These are phyloP conservation scores for Enhydra lutris DNA, from an alignment of 2,113 vertebrate species.

Conservation along the genomic window DNA sequence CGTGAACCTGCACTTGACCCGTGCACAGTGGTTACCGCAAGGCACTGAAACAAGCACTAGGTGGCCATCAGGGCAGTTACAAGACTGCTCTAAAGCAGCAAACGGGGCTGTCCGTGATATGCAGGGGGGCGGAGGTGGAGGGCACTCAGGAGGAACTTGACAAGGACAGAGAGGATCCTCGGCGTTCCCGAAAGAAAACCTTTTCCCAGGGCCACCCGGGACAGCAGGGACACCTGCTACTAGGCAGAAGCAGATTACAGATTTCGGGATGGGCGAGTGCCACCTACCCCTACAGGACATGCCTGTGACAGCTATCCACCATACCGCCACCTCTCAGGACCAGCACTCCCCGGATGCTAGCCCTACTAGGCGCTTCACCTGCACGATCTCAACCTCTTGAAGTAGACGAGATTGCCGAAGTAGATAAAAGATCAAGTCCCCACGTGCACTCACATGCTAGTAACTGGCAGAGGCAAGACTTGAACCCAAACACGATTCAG, in stretches of 20 bases:
- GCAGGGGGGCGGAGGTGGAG: neutral
- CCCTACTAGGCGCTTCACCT: neutral
- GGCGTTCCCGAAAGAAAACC: neutral
- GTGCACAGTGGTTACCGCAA: rapidly evolving
- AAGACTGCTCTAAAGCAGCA: neutral
- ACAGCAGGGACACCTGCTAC: neutral
- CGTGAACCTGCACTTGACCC: neutral
- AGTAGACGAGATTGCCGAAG: neutral
- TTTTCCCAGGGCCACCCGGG: neutral
- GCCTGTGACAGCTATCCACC: neutral
- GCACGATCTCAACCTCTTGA: neutral
- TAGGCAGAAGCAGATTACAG: neutral
- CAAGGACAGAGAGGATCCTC: neutral
- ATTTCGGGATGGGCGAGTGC: neutral
- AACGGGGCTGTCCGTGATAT: rapidly evolving
- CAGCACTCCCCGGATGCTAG: neutral
- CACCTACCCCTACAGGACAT: too few relatives aligned
- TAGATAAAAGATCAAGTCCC: neutral
- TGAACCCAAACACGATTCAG: neutral
- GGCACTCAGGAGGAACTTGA: neutral
- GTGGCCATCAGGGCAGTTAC: neutral
- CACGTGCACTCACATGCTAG: neutral
- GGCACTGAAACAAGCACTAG: neutral
- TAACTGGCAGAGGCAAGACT: neutral
- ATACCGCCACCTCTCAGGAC: neutral